Base-by-base conservation (phyloP, 2,797 vertebrate species). In the Lindbergichthys nudifrons region DNA sequence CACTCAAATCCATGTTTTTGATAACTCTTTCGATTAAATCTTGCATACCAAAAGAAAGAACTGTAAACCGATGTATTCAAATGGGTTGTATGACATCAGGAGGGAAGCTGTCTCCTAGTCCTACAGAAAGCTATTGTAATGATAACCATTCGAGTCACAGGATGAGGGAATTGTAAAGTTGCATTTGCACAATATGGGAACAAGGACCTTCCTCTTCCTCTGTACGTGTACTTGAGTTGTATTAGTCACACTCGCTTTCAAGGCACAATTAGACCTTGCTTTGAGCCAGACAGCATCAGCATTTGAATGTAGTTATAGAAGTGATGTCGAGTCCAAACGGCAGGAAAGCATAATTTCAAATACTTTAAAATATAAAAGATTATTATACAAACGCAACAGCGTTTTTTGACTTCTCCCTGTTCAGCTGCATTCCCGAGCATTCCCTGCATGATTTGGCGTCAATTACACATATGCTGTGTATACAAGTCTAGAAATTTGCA, bases 111-210 rank as follows among this genome's bases (percentile, higher is more conserved):
- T 48, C 5, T 13, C 47, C 10, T 62, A 3, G 18, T 54, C 2
- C 21, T 50, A 8, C 18, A 58, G 6, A 70, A 60, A 53, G 62
- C 65, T 18, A 9, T 58, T 81, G 50, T 64, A 53, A 61, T 93
- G 89, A 92, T 52, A 11, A 85, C 86, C 76, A 47, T 41, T 9
- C 67, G 73, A 83, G 80, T 94, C 88, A 90, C 39, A 72, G 88
- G 84, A 84, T 88, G 77, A 73, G 60, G 54, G 52, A 43, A 15
- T 61, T 70, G 70, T 45, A 46, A 36, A 71, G 60, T 53, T 61
- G 3, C 57, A 70, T 74, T 64, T 4, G 32, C 14, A 63, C 15
- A 14, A 48, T 10, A 32, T 78, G 70, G 60, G 72, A 79, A 74
- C 13, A 58, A 5, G 63, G 64, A 58, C 68, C 84, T 90, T 89